A percentile compares a stretch with the other conserved stretches of the same genome.
These are phyloP conservation scores for Ormyrus pomaceus DNA, from an alignment of 2,888 invertebrate genomes.

Conservation along the genomic window DNA sequence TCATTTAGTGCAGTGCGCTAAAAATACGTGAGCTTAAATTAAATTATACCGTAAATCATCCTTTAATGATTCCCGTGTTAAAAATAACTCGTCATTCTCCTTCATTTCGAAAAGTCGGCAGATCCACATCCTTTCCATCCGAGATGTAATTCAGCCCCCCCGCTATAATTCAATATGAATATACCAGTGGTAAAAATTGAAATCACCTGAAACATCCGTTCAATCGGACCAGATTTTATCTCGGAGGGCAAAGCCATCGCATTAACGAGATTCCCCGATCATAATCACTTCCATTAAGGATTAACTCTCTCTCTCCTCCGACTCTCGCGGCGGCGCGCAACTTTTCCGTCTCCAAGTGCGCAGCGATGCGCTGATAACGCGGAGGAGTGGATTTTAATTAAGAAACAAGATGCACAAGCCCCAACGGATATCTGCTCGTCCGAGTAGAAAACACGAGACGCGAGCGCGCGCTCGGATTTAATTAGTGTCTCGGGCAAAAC, in stretches of 20 bases:
- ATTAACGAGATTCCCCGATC: conserved; percentile 25
- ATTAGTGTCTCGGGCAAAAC: conserved; percentile 22
- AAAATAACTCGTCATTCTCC: too few relatives aligned
- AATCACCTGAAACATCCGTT: background rate
- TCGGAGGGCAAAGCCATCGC: background rate
- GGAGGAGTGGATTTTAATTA: conserved; percentile 62
- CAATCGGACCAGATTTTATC: background rate
- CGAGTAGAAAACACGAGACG: conserved; percentile 13
- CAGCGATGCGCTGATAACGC: background rate
- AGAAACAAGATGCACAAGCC: conserved; percentile 59
- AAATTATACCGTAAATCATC: too few relatives aligned
- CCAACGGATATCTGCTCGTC: conserved; percentile 42
- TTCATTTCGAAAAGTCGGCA: too few relatives aligned
- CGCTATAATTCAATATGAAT: too few relatives aligned
- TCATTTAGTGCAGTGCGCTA: too few relatives aligned
- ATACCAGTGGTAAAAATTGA: background rate
- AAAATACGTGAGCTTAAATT: too few relatives aligned
- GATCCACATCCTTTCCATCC: too few relatives aligned
- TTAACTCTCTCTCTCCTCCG: conserved; percentile 7
- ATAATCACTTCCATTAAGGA: conserved; percentile 32
- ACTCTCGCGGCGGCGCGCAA: background rate
- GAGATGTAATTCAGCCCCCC: too few relatives aligned
- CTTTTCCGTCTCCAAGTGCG: background rate
- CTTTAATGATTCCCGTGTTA: too few relatives aligned
- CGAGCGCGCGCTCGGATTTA: conserved; percentile 23